Evolutionary conservation across 2,797 vertebrate genomes (phyloP), one percentile per base, ranked within the genome.

Genomic region (Sarcoramphus papa): DNA sequence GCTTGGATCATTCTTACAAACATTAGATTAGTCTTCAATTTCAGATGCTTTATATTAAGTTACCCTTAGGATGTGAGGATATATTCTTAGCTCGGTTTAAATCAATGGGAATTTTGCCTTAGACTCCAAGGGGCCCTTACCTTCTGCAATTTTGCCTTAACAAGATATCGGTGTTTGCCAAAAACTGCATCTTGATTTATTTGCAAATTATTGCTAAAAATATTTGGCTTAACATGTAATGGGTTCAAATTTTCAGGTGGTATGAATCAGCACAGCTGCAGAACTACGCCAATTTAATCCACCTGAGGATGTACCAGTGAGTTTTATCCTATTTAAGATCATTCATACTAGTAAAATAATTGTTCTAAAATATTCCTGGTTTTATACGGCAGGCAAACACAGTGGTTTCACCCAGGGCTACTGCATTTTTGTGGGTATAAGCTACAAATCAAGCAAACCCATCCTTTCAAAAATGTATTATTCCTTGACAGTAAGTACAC

Each of bases 151-250:
- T 92, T 85, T 89, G 41, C 24, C 65, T 84, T 91, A 81, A 81
- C 6, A 64, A 92, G 41, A 5, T 54, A 76, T 19, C 47, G 62
- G 9, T n/a, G 30, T 67, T 77, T 72, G 40, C 62, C 63, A 94
- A 93, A 94, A 92, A 16, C 24, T 78, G 50, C 9, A 59, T 78
- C 28, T 72, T 92, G 54, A 73, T 87, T 91, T 92, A 73, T 79
- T 84, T 94, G 21, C 33, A 74, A 92, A 94, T 82, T 76, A 82
- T 48, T 89, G 48, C 27, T 73, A 82, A 91, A 95, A 89, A 82
- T 82, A 92, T 69, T 84, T 85, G 69, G 31, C 43, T 92, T 85
- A 75, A 78, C 4, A 40, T 23, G n/a, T 19, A 88, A 75, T 23
- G 7, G 9, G 12, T 76, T 86, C 33, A 72, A 47, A 86, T 91